These are phyloP conservation scores for Tetropium fuscum DNA, from an alignment of 2,888 invertebrate genomes.

Conservation along the genomic window DNA sequence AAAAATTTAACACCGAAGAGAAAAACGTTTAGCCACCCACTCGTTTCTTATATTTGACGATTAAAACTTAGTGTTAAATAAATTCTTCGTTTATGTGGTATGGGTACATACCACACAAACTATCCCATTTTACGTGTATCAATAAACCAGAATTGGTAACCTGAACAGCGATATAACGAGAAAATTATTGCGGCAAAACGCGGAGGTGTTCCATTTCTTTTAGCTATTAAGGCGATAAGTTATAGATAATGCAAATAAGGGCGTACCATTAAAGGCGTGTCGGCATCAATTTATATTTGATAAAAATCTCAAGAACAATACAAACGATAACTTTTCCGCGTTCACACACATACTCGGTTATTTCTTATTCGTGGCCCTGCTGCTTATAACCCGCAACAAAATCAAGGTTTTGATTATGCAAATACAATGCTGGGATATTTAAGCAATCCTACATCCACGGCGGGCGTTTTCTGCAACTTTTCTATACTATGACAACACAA, in stretches of 20 bases:
- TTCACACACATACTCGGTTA: slow-evolving; percentile 10
- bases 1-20: too few relatives aligned
- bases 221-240: slow-evolving; percentile 14
- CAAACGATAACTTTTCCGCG: slow-evolving; percentile 20
- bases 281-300: slow-evolving; percentile 26
- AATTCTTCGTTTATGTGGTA: neutral
- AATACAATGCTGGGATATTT: slow-evolving; percentile 18
- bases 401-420: slow-evolving; percentile 22
- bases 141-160: neutral
- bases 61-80: neutral
- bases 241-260: slow-evolving; percentile 23
- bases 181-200: slow-evolving; percentile 1
- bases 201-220: slow-evolving; percentile 5
- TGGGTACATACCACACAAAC: neutral
- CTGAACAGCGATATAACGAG: neutral
- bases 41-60: too few relatives aligned
- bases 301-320: slow-evolving; percentile 29
- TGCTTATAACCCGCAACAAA: slow-evolving; percentile 10
- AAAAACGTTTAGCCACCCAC: too few relatives aligned
- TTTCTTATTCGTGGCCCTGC: slow-evolving; percentile 1
- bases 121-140: neutral
- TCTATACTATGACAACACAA: slow-evolving; percentile 22
- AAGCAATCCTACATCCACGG: slow-evolving; percentile 5
- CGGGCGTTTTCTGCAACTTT: slow-evolving; percentile 23
- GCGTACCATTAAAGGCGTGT: slow-evolving; percentile 26